Evolutionary conservation across 1,140 invertebrate species (phyloP), one percentile per base, ranked within the genome.

Genomic region (Manduca sexta): DNA sequence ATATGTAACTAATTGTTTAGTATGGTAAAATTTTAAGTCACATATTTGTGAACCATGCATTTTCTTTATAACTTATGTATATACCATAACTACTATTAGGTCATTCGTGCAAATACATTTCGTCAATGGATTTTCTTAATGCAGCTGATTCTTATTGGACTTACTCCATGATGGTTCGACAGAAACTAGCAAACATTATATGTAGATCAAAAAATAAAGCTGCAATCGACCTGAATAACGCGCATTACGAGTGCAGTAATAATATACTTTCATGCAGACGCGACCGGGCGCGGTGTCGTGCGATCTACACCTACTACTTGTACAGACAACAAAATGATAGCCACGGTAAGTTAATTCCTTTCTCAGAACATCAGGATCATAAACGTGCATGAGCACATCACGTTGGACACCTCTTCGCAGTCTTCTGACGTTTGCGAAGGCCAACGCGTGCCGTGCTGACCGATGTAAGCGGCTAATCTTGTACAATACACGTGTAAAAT

Each of bases 181-280:
- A 3, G 1, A 12, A 13, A 8, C 33, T 4, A 8, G n/a, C 11
- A 49, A 42, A 43, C 14, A 31, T 13, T 37, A 6, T 33, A 37
- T 16, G 44, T 40, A 41, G 52, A 61, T 61, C 0, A 26, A 26
- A 61, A 66, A 74, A 71, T 64, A 62, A 59, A 60, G 62, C 60
- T 49, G 60, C 58, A 61, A 55, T 37, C 71, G 75, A 73, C 75
- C 75, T 65, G 74, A 62, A 74, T 81, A 73, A 53, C 66, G 61
- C 63, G 65, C 68, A 74, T 68, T 73, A 68, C 63, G 60, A 70
- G 58, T 74, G 74, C 70, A 70, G 57, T 71, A 76, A 78, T 72
- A 79, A 73, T 72, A 73, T 70, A 81, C 70, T 78, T 76, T 80
- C 70, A 74, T 76, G 69, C 57, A 75, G 60, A 72, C 52, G 56